A percentile compares a stretch with the other conserved stretches of the same genome.
phyloP scores from a whole-genome alignment of 2,888 invertebrate genomes.

The Crossocerus cetratus region DNA sequence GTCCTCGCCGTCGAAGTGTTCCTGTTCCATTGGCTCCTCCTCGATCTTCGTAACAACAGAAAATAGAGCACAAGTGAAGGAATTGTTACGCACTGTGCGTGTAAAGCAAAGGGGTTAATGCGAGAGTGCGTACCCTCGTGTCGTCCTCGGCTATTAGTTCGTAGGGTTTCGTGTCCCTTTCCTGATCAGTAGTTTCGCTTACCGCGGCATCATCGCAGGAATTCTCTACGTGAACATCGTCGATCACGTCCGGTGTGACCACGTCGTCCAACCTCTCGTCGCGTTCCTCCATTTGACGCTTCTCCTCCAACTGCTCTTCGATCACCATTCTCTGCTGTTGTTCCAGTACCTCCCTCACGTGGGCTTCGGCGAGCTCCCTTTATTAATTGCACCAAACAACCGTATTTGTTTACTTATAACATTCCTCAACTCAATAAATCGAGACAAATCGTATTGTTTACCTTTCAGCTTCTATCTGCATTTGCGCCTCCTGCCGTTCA shows the following conservation, averaged over 20 bases:
- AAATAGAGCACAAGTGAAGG: too few relatives aligned
- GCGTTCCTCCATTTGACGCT: conserved; percentile 80
- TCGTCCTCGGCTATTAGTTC: conserved; percentile 69
- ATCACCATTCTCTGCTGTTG: conserved; percentile 78
- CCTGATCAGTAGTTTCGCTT: conserved; percentile 64
- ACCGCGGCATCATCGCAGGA: conserved; percentile 59
- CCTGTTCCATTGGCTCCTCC: conserved; percentile 52
- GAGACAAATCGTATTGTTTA: conserved; percentile 38
- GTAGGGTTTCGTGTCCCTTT: conserved; percentile 68
- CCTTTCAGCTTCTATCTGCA: conserved; percentile 64
- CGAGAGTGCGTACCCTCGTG: conserved; percentile 60
- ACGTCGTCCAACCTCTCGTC: conserved; percentile 83
- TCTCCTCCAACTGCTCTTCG: conserved; percentile 78
- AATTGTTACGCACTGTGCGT: too few relatives aligned
- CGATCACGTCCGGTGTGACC: conserved; percentile 50
- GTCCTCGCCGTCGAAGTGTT: conserved; percentile 36
- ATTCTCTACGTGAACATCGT: conserved; percentile 49
- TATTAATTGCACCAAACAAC: background rate
- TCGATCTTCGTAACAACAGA: conserved; percentile 41
- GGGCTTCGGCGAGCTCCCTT: conserved; percentile 26
- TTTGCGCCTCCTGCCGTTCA: conserved; percentile 55
- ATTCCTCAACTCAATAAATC: too few relatives aligned
- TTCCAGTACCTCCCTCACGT: conserved; percentile 26
- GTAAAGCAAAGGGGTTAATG: background rate
- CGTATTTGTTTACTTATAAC: too few relatives aligned